phyloP scores from a whole-genome alignment of 2,888 invertebrate species.

The Neoscelio sp. region DNA sequence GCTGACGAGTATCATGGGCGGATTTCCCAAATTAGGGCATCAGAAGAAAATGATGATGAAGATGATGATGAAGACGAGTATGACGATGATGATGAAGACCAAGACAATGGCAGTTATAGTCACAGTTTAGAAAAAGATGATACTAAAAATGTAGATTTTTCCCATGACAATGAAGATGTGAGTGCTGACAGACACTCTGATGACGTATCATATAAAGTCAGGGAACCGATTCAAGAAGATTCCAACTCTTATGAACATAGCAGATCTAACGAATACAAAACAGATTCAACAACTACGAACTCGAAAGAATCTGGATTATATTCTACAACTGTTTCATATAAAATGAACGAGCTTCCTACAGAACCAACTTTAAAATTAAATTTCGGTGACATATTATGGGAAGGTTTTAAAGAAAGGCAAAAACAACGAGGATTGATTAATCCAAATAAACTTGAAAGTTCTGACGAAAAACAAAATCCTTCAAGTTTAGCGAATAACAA shows the following conservation, averaged over 20 bases:
- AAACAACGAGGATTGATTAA: slow-evolving; percentile 70
- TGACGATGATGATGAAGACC: slow-evolving; percentile 8
- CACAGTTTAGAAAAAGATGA: slow-evolving; percentile 17
- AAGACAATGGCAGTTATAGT: neutral
- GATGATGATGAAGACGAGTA: slow-evolving; percentile 21
- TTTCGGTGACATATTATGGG: slow-evolving; percentile 75
- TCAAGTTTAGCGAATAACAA: slow-evolving; percentile 2
- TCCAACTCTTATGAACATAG: neutral
- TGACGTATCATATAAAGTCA: neutral
- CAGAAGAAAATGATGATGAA: slow-evolving; percentile 35
- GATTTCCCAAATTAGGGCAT: no score
- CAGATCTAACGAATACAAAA: slow-evolving; percentile 10
- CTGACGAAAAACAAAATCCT: neutral
- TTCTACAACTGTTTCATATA: neutral
- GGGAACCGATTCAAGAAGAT: slow-evolving; percentile 4
- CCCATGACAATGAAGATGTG: slow-evolving; percentile 6
- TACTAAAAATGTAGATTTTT: slow-evolving; percentile 13
- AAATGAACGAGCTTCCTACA: slow-evolving; percentile 7
- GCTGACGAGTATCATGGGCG: no score
- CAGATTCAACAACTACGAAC: neutral
- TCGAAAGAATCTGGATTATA: neutral
- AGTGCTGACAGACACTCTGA: slow-evolving; percentile 10
- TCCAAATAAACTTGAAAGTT: neutral
- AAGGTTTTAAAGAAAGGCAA: slow-evolving; percentile 72
- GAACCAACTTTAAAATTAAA: slow-evolving; percentile 61